Evolutionary conservation across 1,140 invertebrate species (phyloP), one percentile per base, ranked within the genome.

Genomic region (Rhyacophila brunnea): DNA sequence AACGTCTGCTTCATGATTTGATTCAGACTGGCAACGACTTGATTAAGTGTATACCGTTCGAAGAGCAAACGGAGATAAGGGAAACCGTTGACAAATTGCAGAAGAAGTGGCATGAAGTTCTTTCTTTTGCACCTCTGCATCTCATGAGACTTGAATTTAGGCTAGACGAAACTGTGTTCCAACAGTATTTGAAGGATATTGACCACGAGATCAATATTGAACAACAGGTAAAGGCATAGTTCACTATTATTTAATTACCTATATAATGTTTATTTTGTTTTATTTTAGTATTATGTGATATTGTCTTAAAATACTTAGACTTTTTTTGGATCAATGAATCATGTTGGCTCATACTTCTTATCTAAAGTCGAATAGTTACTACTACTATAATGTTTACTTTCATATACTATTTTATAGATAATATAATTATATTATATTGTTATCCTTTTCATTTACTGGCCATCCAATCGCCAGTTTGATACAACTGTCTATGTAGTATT

Each of bases 121-220:
- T 92, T 9, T 81, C 81, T 10, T 84, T 87, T 61, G 91, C 90
- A 0, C 94, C 94, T 0, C 75, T 91, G 17, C 92, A 95, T 75
- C 77, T 96, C 18, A 87, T 94, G 76, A 84, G 87, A 62, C 78
- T 96, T n/a, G 93, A 98, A 74, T 96, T 96, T 73, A 76, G 87
- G 11, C 71, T 95, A 4, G 89, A 95, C 57, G 92, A 96, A 72
- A 84, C 88, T 11, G 86, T 88, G 1, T 95, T 96, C 74, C 81
- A 86, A 49, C 87, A 93, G 53, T 89, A 89, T 59, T 76, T 96
- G 23, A 91, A 93, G 67, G 91, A 94, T 65, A 90, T 96, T 52
- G 92, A 97, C 70, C 89, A 89, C 68, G 91, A 95, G 71, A 82
- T 95, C n/a, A 87, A 85, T 58, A 80, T 87, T 34, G 90, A 95